Conservation (phyloP, 2,888 invertebrate genomes). For the Therioaphis trifolii region DNA sequence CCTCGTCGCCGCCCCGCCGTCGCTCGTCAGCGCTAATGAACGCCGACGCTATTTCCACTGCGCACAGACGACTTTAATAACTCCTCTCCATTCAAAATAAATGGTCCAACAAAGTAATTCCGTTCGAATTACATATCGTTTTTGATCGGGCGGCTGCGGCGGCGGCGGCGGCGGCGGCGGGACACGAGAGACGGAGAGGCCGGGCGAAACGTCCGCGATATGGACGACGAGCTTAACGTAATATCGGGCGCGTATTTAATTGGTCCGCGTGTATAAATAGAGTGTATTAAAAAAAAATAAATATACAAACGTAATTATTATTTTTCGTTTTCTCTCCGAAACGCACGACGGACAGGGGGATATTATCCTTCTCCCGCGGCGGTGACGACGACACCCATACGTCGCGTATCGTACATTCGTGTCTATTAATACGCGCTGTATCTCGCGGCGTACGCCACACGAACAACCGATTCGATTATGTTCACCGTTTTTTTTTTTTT, state of each 20-base stretch:
- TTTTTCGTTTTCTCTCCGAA: background rate
- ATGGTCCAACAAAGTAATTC: conserved; percentile 30
- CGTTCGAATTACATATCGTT: conserved; percentile 24
- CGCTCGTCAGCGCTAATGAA: conserved; percentile 29
- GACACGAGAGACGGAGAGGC: no score
- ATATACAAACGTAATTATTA: conserved; percentile 8
- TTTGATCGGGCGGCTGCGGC: background rate
- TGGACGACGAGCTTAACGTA: background rate
- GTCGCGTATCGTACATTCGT: no score
- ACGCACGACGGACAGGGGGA: no score
- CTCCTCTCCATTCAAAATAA: conserved; percentile 34
- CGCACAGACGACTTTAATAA: conserved; percentile 46
- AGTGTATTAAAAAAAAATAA: conserved; percentile 1
- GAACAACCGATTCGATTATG: background rate
- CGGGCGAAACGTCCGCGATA: background rate
- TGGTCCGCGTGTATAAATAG: conserved; percentile 18
- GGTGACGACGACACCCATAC: no score
- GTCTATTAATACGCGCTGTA: no score
- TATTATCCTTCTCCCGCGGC: no score
- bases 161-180: background rate
- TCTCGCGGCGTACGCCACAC: no score
- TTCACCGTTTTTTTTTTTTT: background rate
- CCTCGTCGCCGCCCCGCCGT: background rate
- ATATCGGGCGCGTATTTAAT: conserved; percentile 19
- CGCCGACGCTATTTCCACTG: conserved; percentile 43